Base-by-base conservation (phyloP, 2,888 invertebrate genomes). In the Cheilosia scutellata region DNA sequence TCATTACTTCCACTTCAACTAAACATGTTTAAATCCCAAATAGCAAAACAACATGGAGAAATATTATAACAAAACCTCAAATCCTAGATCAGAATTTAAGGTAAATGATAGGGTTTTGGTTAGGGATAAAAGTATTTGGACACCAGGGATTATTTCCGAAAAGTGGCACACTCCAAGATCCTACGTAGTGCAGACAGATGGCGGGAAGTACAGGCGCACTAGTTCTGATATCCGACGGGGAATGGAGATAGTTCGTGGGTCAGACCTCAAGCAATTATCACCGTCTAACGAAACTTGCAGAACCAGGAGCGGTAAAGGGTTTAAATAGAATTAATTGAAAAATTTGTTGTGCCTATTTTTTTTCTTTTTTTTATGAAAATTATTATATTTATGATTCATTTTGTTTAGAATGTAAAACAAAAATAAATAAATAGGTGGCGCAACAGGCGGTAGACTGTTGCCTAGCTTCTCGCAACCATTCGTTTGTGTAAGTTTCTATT, bases 161-260 rank as follows among this genome's bases (percentile, higher is more conserved):
- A 68, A 55, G 20, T 68, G 53, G 66, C 66, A 68, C 47, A 58
- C 57, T 58, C 70, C 70, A 25, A 47, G 31, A 31, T 31, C 31
- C 31, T 29, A 29, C 5, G 7, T 68, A 53, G 66, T 68, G 66
- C 66, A 55, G 42, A 42, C 29, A 25, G 55, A 68, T 5, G 68
- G 13, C 53, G 29, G 13, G 33, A 25, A 31, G 33, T 47, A 63
- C 11, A 49, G 63, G 6, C 31, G 63, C 20, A 63, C 49, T 29
- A 49, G 63, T 63, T 49, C 49, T 31, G 16, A 63, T 33, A 63
- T 63, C 33, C 63, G 63, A 44, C 4, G 2, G 0, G 20, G 3
- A 7, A 20, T 20, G 53, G n/a, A n/a, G n/a, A 31, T 47, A 13
- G 16, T 20, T 29, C 53, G 49, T 20, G 29, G 9, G 20, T 31